Base-by-base conservation (phyloP, 2,797 vertebrate genomes). In the Cirrhinus mrigala region DNA sequence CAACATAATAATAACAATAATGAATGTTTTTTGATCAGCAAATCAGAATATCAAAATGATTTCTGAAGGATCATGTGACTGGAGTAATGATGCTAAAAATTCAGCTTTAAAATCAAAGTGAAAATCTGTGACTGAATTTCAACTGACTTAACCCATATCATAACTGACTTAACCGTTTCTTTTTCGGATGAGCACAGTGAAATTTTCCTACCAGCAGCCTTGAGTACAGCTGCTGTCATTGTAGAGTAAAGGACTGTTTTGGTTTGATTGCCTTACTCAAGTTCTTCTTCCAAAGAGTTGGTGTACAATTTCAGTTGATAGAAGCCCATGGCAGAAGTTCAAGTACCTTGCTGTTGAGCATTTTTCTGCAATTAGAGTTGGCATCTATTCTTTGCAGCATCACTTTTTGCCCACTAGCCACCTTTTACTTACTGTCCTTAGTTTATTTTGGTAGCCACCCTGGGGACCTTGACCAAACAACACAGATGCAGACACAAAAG, bases 401-500 rank as follows among this genome's bases (percentile, higher is more conserved):
- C 24, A 29, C 71, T 48, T 58, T 79, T 69, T 60, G 40, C 40
- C 37, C 22, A 22, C 8, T 2, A 8, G 11, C 12, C 29, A 50
- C 64, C n/a, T 37, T 68, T 20, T 54, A 18, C 37, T 48, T 58
- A 18, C 48, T 78, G 64, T 70, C 18, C 74, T 58, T 83, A 10
- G 33, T 75, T 70, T 27, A 16, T 33, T 83, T 66, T 83, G 8
- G n/a, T 82, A 54, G 24, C 56, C 12, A 82, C 16, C 18, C 54
- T 33, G 1, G 37, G 69, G 11, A 75, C 52, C 20, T 33, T 50
- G 54, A 82, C 27, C 29, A 52, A 64, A n/a, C 29, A n/a, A 52
- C 22, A 33, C 7, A 80, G 85, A 91, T 85, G 88, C 88, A 84
- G 79, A 82, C 80, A 87, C 64, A 85, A 40, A 77, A 33, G 16